A percentile compares a stretch with the other conserved stretches of the same genome.
phyloP scores from a whole-genome alignment of 2,888 invertebrate genomes.

The Spilosoma lubricipeda region DNA sequence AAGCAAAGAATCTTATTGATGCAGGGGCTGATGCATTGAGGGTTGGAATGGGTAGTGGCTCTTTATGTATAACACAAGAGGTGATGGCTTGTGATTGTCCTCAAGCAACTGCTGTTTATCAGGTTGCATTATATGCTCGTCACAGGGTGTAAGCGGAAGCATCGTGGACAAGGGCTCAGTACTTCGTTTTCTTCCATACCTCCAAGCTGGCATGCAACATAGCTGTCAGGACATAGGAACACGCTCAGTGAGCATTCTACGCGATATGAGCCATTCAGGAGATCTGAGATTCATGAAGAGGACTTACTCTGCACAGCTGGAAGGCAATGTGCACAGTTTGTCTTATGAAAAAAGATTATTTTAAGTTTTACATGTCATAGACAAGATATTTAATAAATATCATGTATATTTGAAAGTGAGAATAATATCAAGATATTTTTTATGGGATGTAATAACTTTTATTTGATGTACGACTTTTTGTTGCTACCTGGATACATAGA shows the following conservation, averaged over 20 bases:
- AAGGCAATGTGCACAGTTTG: slow-evolving; percentile 99
- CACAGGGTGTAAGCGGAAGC: slow-evolving; percentile 97
- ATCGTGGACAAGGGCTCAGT: slow-evolving; percentile 99
- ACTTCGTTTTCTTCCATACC: slow-evolving; percentile 97
- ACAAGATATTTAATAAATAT: slow-evolving; percentile 28
- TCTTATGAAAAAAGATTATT: slow-evolving; percentile 97
- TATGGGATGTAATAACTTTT: no score
- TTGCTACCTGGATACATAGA: slow-evolving; percentile 98
- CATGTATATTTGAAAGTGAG: slow-evolving; percentile 50
- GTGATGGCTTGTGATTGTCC: slow-evolving; percentile 99
- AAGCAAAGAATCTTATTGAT: slow-evolving; percentile 98
- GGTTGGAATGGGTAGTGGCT: slow-evolving; percentile 99
- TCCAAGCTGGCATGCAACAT: slow-evolving; percentile 97
- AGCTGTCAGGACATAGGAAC: slow-evolving; percentile 99
- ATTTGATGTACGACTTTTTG: slow-evolving; percentile 99
- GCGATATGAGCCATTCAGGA: slow-evolving; percentile 93
- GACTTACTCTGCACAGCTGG: slow-evolving; percentile 97
- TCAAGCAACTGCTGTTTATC: slow-evolving; percentile 99
- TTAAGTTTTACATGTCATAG: slow-evolving; percentile 64
- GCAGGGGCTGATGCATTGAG: slow-evolving; percentile 98
- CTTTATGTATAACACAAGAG: slow-evolving; percentile 99
- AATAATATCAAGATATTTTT: no score
- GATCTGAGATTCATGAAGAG: slow-evolving; percentile 97
- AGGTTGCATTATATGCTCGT: slow-evolving; percentile 96
- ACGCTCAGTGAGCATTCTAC: slow-evolving; percentile 88